These are phyloP conservation scores for Acronicta leporina DNA, from an alignment of 2,888 invertebrate genomes.

Conservation along the genomic window DNA sequence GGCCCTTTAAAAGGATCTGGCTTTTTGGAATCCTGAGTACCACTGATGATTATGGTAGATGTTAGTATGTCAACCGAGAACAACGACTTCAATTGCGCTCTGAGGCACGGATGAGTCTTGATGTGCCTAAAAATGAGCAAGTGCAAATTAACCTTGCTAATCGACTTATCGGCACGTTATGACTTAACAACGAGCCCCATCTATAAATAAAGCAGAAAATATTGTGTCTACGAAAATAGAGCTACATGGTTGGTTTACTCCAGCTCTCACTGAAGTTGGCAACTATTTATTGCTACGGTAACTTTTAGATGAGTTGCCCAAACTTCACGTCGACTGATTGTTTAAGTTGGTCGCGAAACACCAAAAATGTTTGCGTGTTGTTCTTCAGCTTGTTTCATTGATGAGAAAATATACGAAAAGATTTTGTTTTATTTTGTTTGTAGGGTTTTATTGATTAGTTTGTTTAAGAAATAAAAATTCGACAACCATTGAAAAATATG, in stretches of 20 bases:
- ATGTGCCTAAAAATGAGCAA: too few species aligned
- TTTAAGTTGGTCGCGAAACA: conserved; percentile 50
- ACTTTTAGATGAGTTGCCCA: conserved; percentile 58
- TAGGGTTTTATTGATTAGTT: neutral
- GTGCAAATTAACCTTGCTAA: too few species aligned
- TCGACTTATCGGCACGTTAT: too few species aligned
- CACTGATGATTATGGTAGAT: too few species aligned
- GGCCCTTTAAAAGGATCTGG: too few species aligned
- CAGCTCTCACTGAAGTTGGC: conserved; percentile 14
- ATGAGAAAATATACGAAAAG: conserved; percentile 6
- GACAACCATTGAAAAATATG: neutral
- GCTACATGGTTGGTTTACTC: conserved; percentile 29
- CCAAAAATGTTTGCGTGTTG: conserved; percentile 36
- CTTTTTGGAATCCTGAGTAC: too few species aligned
- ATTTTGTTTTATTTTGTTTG: conserved; percentile 1
- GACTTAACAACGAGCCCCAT: too few species aligned
- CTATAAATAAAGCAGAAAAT: neutral
- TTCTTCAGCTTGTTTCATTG: conserved; percentile 24
- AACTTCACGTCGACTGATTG: conserved; percentile 59
- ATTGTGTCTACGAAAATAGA: conserved; percentile 7
- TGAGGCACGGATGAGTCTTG: too few species aligned
- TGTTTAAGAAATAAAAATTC: neutral
- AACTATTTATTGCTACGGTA: conserved; percentile 65
- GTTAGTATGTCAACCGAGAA: too few species aligned
- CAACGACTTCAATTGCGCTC: too few species aligned